phyloP scores from a whole-genome alignment of 2,113 vertebrate genomes.

The Trematomus loennbergii region DNA sequence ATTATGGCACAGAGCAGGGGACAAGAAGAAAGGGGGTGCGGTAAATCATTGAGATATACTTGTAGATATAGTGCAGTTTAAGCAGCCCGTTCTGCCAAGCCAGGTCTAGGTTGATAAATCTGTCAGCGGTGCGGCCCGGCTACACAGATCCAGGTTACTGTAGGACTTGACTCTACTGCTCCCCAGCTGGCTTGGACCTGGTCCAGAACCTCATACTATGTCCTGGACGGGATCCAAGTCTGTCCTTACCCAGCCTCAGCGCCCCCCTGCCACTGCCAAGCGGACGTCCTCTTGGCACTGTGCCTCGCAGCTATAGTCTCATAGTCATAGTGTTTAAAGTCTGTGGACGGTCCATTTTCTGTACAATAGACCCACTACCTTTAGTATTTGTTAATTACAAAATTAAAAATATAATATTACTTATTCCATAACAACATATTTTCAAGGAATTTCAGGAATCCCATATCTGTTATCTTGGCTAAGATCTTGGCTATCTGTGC shows the following conservation, averaged over 20 bases:
- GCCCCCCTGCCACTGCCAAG: conserved; percentile 43
- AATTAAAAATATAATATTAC: neutral
- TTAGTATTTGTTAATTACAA: conserved; percentile 14
- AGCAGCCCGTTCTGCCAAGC: conserved; percentile 49
- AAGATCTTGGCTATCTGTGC: too few species aligned
- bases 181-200: conserved; percentile 78
- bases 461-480: neutral
- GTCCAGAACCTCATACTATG: conserved; percentile 80
- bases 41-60: conserved; percentile 43
- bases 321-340: neutral
- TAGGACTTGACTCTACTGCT: conserved; percentile 77
- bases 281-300: conserved; percentile 73
- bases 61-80: conserved; percentile 61
- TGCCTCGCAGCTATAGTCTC: conserved; percentile 47
- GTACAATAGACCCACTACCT: neutral
- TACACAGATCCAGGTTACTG: conserved; percentile 71
- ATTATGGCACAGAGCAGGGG: conserved; percentile 3
- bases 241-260: conserved; percentile 54
- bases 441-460: conserved; percentile 1
- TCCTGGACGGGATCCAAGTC: conserved; percentile 75
- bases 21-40: neutral
- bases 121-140: conserved; percentile 66
- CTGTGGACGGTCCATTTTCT: conserved; percentile 17
- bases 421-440: neutral
- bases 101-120: conserved; percentile 75